phyloP scores from a whole-genome alignment of 2,113 vertebrate species.

The Pteruthius melanotis region DNA sequence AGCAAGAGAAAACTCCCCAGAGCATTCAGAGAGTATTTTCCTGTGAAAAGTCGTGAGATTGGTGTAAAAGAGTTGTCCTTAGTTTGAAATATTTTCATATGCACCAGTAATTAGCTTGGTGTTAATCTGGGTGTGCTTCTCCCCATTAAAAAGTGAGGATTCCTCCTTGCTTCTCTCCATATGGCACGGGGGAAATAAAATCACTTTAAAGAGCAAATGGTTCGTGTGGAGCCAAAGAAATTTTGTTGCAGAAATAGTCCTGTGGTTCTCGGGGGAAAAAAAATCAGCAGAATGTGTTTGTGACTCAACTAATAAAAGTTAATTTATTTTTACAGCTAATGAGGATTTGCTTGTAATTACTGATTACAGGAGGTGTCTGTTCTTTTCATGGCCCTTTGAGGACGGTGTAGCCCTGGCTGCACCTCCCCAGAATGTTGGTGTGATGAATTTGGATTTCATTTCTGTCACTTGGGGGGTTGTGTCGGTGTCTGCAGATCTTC shows the following conservation, averaged over 20 bases:
- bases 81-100: not conserved
- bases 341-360: not conserved
- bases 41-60: not conserved
- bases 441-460: not conserved
- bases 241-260: not conserved
- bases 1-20: not conserved
- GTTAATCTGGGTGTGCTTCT: not conserved
- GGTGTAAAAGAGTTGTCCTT: not conserved
- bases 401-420: not conserved
- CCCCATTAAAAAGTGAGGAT: not conserved
- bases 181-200: not conserved
- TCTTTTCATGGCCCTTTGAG: not conserved
- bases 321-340: not conserved
- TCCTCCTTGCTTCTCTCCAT: not conserved
- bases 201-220: not conserved
- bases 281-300: not conserved
- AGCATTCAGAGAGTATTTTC: not conserved
- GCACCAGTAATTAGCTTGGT: not conserved
- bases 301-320: not conserved
- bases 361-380: not conserved
- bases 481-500: not conserved
- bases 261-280: not conserved
- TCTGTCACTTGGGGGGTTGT: not conserved
- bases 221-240: not conserved
- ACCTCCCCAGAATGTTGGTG: not conserved